Evolutionary conservation across 2,888 invertebrate genomes (phyloP), one percentile per base, ranked within the genome.

Genomic region (Erpobdella octoculata): DNA sequence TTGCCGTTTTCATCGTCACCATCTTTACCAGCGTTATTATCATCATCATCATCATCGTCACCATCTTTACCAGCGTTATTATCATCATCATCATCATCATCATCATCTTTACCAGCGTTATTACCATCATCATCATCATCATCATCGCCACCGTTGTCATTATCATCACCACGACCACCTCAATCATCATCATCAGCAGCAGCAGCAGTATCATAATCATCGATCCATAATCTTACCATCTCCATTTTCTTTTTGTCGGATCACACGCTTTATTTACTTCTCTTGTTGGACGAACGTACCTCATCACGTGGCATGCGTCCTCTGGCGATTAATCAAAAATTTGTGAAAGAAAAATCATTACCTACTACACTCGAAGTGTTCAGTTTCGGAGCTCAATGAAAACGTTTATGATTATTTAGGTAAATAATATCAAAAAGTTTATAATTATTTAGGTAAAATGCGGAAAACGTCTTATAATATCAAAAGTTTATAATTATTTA

Each of bases 121-220:
- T 58, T 25, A 58, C 21, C 59, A 58, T 58, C 59, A 12, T 48
- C 68, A 68, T 68, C 68, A 68, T 68, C 68, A 68, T 68, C 68
- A 48, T 68, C 48, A 48, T 68, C 46, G 25, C 48, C 53, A 53
- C 48, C 68, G 48, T 68, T 53, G 37, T 68, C 68, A 48, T 68
- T 59, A 69, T 53, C 69, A 58, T 53, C 53, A 69, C 59, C 69
- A 69, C 35, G 35, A 21, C 59, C 53, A 59, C 4, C 53, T n/a
- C 31, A 33, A 69, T 37, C 69, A 59, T 33, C 59, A 6, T 68
- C 68, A 69, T 69, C 58, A 18, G 53, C 59, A 33, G 31, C 59
- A 59, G 18, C 69, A 69, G 53, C 69, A 58, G 31, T 35, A 69
- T 35, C 58, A 58, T 69, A 53, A 69, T 12, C 62, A 1, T 8